Base-by-base conservation (phyloP, 2,797 vertebrate genomes). In the Sciurus carolinensis region DNA sequence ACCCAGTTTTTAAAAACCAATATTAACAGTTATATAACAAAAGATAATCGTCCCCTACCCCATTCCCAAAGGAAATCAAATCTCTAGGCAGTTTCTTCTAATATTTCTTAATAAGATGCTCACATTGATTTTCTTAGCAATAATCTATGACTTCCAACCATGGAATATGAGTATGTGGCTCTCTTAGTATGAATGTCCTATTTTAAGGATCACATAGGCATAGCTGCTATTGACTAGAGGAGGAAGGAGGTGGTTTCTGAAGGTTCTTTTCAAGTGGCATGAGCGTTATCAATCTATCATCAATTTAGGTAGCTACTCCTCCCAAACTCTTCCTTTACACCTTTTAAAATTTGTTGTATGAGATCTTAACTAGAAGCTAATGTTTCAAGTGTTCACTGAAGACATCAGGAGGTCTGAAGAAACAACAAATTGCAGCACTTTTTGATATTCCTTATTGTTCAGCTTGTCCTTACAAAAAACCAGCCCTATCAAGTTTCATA, bases 51-150 rank as follows among this genome's bases (percentile, higher is more conserved):
- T 66, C 13, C 18, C 15, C 42, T 62, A 54, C 9, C 7, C 26
- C 24, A 4, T 5, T 9, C 18, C 26, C 26, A 33, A 36, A 81
- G 59, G 30, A 80, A 77, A 85, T 44, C 52, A 77, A 57, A 33
- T 26, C 24, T 33, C 71, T 18, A 1, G 57, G 50, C 54, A 72
- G 20, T 69, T 77, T 57, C 62, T 92, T 73, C 57, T 33, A 81
- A 24, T 47, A 82, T 71, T 80, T 71, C 83, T 77, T 72, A 89
- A 72, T 26, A 81, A 62, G n/a, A 92, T 8, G 36, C 50, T 95
- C 71, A 52, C 33, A 91, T 24, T 86, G 52, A 75, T 96, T 36
- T 88, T 20, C 80, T 76, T 24, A 64, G 47, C 30, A 83, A 18
- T 91, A 7, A 87, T 24, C 30, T 24, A 36, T 44, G 52, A 91